Conservation (phyloP, 2,797 vertebrate genomes). For the Premnoplex brunnescens region DNA sequence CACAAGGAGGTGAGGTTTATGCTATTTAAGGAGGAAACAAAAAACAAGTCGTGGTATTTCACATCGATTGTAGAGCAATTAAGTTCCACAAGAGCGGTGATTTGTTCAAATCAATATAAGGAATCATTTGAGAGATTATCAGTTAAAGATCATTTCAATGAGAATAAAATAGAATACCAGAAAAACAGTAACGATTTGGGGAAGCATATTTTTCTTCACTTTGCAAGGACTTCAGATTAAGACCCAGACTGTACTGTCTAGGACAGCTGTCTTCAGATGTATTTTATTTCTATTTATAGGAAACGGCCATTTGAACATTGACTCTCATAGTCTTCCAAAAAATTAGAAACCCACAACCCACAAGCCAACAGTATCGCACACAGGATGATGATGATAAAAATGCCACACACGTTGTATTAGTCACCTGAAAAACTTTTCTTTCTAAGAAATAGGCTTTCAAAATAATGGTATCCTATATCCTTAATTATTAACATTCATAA, state of each 20-base stretch:
- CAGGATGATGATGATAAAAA: background rate
- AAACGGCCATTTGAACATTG: background rate
- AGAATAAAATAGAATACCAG: background rate
- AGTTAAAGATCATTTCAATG: background rate
- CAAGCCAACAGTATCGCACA: background rate
- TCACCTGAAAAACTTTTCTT: background rate
- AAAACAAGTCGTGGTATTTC: background rate
- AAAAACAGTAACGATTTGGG: background rate
- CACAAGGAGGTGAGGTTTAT: background rate
- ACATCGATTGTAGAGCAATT: background rate
- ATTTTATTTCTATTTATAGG: background rate
- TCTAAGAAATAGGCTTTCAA: background rate
- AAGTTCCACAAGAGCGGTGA: background rate
- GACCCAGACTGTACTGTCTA: background rate
- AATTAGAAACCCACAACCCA: background rate
- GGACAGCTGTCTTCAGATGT: background rate
- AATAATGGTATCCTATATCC: background rate
- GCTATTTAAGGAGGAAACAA: background rate
- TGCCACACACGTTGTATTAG: background rate
- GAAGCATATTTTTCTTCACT: background rate
- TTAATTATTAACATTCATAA: background rate
- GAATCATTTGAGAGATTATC: background rate
- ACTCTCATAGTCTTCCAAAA: background rate
- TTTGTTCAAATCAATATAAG: background rate
- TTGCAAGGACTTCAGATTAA: background rate